These are phyloP conservation scores for Engraulis encrasicolus DNA, from an alignment of 2,113 vertebrate species.

Conservation along the genomic window DNA sequence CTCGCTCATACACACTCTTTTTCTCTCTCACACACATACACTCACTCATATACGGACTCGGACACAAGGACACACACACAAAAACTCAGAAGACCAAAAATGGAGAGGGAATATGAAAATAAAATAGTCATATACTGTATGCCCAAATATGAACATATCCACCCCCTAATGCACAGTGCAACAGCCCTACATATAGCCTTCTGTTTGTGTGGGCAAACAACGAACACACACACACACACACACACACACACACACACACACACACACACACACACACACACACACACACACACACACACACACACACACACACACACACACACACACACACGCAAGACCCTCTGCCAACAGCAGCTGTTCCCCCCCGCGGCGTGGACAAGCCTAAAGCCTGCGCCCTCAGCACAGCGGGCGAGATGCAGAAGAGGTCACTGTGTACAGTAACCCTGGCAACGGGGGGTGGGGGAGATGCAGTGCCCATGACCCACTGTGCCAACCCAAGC, in stretches of 20 bases:
- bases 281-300: background rate
- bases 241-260: background rate
- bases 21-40: background rate
- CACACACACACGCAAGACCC: background rate
- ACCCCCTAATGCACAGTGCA: background rate
- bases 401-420: background rate
- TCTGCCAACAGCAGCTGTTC: conserved; percentile 15
- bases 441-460: background rate
- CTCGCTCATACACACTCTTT: too few species aligned
- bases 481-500: conserved; percentile 2
- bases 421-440: background rate
- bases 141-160: background rate
- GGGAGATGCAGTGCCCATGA: background rate
- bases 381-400: background rate
- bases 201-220: background rate
- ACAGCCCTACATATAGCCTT: background rate
- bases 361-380: background rate
- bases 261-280: conserved; percentile 12
- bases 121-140: background rate
- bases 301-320: conserved; percentile 1
- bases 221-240: conserved; percentile 10
- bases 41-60: background rate
- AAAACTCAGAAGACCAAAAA: background rate
- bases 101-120: background rate
- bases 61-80: background rate